Conservation (phyloP, 2,888 invertebrate genomes). For the Lysandra coridon region DNA sequence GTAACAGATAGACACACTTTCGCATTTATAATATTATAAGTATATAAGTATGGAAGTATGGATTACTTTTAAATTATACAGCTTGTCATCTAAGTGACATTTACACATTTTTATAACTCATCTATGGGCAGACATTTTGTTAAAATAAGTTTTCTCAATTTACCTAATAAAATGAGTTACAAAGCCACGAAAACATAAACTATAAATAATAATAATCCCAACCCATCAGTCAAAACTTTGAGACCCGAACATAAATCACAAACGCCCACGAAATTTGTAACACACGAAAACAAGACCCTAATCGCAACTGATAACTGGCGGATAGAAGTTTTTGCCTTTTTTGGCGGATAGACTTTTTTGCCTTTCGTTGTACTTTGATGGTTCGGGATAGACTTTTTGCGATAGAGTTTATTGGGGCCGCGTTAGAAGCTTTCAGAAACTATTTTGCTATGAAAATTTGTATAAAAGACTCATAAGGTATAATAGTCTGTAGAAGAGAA, state of each 20-base stretch:
- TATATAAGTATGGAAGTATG: too few relatives aligned
- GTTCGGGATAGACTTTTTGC: neutral
- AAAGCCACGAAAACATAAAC: neutral
- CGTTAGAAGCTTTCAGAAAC: neutral
- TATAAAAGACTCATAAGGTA: neutral
- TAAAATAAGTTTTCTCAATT: neutral
- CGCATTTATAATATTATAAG: too few relatives aligned
- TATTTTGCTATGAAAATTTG: neutral
- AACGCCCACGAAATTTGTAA: constrained; percentile 14
- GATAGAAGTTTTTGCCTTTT: neutral
- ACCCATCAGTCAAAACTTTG: constrained; percentile 18
- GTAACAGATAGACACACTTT: neutral
- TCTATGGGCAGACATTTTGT: neutral
- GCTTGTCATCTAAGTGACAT: too few relatives aligned
- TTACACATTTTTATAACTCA: neutral
- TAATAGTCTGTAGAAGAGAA: too few relatives aligned
- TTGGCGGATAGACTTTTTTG: neutral
- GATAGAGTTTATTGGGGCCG: neutral
- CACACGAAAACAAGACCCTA: neutral
- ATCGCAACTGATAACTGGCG: neutral
- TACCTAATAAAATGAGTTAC: neutral
- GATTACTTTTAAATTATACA: too few relatives aligned
- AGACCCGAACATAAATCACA: neutral
- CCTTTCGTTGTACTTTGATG: neutral
- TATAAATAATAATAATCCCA: constrained; percentile 6